phyloP scores from a whole-genome alignment of 1,140 invertebrate genomes.

The Cheumatopsyche charites region DNA sequence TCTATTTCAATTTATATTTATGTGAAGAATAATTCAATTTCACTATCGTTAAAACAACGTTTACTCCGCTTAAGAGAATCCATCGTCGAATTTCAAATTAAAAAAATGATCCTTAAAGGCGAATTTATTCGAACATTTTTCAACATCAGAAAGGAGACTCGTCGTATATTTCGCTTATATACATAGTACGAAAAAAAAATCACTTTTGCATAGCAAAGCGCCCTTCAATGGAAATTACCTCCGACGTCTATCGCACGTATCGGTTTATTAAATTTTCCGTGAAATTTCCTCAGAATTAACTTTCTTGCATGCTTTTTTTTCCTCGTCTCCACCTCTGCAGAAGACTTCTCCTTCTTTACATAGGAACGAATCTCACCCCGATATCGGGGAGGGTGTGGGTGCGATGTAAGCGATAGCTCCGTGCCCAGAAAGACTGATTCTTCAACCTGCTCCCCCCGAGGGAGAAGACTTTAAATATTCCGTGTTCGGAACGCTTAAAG shows the following conservation, averaged over 20 bases:
- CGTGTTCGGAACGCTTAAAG: constrained; percentile 39
- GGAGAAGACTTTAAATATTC: constrained; percentile 39
- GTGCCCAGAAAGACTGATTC: constrained; percentile 39
- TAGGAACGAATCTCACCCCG: background rate
- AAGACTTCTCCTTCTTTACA: background rate
- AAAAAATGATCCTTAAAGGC: constrained; percentile 20
- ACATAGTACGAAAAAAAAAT: constrained; percentile 20
- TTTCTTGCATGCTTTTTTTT: constrained; percentile 37
- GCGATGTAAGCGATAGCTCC: constrained; percentile 40
- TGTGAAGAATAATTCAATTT: too few species aligned
- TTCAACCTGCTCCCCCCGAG: constrained; percentile 4
- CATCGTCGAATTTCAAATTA: background rate
- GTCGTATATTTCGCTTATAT: background rate
- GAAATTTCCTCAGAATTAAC: constrained; percentile 39
- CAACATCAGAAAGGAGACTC: constrained; percentile 10
- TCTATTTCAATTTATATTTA: too few species aligned
- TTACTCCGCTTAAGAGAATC: too few species aligned
- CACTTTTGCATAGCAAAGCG: constrained; percentile 32
- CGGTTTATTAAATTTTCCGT: constrained; percentile 41
- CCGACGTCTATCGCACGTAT: constrained; percentile 37
- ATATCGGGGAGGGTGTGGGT: constrained; percentile 7
- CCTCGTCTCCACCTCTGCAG: constrained; percentile 21
- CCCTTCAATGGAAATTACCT: constrained; percentile 37
- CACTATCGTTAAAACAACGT: too few species aligned
- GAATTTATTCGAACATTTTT: constrained; percentile 28